A percentile compares a stretch with the other conserved stretches of the same genome.
phyloP scores from a whole-genome alignment of 1,140 invertebrate genomes.

The Zaprionus lachaisei region DNA sequence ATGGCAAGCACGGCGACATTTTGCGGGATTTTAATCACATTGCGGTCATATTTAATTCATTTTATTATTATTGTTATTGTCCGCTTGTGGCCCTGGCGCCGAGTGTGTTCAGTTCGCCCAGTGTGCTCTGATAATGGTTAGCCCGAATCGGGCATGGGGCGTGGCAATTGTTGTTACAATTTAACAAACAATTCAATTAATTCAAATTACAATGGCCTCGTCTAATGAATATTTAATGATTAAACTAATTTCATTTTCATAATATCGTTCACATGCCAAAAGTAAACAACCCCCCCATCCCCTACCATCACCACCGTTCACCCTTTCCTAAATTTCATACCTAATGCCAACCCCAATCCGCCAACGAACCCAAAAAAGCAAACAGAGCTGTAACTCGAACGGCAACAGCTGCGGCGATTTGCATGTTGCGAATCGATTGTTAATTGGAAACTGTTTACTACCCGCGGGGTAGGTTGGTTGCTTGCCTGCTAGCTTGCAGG shows the following conservation, averaged over 20 bases:
- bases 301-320: neutral
- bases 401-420: constrained; percentile 21
- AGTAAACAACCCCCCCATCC: constrained; percentile 14
- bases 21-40: constrained; percentile 56
- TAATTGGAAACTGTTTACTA: constrained; percentile 49
- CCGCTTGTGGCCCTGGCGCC: constrained; percentile 39
- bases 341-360: neutral
- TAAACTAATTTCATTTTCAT: constrained; percentile 80
- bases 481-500: neutral
- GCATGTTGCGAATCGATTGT: constrained; percentile 40
- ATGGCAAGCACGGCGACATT: constrained; percentile 41
- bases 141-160: neutral
- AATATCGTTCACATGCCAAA: constrained; percentile 43
- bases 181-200: constrained; percentile 82
- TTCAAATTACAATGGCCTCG: constrained; percentile 72
- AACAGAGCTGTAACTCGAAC: constrained; percentile 8
- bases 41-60: constrained; percentile 76
- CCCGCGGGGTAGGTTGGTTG: neutral
- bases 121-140: neutral
- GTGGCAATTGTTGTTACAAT: constrained; percentile 57
- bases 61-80: constrained; percentile 77
- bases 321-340: neutral
- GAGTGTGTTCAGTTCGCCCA: neutral
- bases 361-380: constrained; percentile 13
- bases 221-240: constrained; percentile 79